These are phyloP conservation scores for Macropis europaea DNA, from an alignment of 2,888 invertebrate genomes.

Conservation along the genomic window DNA sequence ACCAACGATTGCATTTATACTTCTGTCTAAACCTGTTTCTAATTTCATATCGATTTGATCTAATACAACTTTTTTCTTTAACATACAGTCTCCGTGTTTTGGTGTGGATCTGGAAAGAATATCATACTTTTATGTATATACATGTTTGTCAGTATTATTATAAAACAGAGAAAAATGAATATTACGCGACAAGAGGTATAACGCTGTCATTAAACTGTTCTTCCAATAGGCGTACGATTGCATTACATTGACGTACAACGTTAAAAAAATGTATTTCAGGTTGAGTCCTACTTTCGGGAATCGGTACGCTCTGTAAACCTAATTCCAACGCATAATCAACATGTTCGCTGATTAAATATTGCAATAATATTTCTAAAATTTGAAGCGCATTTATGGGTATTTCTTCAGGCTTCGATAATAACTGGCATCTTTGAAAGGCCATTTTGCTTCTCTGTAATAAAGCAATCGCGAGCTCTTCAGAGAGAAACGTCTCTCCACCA, in stretches of 20 bases:
- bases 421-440: constrained; percentile 93
- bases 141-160: neutral
- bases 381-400: constrained; percentile 88
- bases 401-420: constrained; percentile 90
- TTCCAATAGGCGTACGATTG: constrained; percentile 95
- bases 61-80: constrained; percentile 91
- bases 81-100: constrained; percentile 93
- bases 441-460: constrained; percentile 94
- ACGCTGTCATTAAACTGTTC: constrained; percentile 95
- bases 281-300: constrained; percentile 91
- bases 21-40: constrained; percentile 92
- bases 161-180: constrained; percentile 63
- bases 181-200: constrained; percentile 91
- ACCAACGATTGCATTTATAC: constrained; percentile 92
- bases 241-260: constrained; percentile 95
- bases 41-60: constrained; percentile 95
- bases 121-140: neutral
- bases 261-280: constrained; percentile 96
- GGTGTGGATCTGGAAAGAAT: constrained; percentile 87
- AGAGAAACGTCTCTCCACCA: constrained; percentile 97
- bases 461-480: constrained; percentile 95
- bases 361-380: constrained; percentile 91
- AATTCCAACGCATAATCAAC: constrained; percentile 98
- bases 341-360: constrained; percentile 93
- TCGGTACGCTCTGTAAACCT: constrained; percentile 93